Conservation (phyloP, 2,113 vertebrate genomes). For the Tretioscincus oriximinensis region DNA sequence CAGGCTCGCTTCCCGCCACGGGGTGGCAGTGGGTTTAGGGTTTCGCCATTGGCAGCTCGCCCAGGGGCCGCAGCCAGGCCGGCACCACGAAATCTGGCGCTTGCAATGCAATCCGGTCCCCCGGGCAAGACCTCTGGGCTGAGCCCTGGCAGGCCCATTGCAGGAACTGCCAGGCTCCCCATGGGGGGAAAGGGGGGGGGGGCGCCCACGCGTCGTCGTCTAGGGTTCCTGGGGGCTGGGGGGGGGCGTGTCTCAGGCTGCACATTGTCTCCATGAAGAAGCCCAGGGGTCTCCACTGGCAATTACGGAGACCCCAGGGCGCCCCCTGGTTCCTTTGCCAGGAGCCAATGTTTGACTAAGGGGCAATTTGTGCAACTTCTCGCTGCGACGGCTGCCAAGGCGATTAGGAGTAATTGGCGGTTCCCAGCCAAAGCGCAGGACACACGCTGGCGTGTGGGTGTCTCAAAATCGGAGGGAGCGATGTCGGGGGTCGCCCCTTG, state of each 20-base stretch:
- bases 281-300: background rate
- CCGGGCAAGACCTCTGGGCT: background rate
- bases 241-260: background rate
- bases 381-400: background rate
- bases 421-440: background rate
- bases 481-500: no score
- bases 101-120: background rate
- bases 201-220: background rate
- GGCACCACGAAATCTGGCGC: background rate
- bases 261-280: background rate
- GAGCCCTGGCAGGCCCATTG: background rate
- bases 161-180: background rate
- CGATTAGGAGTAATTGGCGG: background rate
- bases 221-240: background rate
- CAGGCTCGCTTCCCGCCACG: background rate
- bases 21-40: background rate
- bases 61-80: background rate
- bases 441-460: background rate
- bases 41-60: background rate
- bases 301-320: background rate
- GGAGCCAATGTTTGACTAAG: slow-evolving; percentile 2
- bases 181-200: background rate
- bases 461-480: background rate
- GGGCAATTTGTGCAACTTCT: background rate
- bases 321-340: background rate